Base-by-base conservation (phyloP, 2,797 vertebrate genomes). In the Acanthis flammea region DNA sequence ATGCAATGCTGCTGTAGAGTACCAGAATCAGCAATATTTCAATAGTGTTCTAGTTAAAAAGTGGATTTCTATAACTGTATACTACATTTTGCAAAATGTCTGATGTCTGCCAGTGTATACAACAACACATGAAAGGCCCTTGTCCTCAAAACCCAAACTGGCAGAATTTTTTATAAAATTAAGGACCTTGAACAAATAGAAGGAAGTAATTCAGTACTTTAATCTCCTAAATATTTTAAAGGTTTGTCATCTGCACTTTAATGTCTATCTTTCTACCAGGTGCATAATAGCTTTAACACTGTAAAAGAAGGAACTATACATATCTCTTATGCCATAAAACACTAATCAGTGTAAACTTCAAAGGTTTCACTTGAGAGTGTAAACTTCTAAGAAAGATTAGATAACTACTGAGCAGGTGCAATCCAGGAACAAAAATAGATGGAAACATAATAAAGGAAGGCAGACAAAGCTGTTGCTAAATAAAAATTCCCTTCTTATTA, bases 341-440 rank as follows among this genome's bases (percentile, higher is more conserved):
- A 95, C 95, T 50, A 78, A 74, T 82, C 94, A 91, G 88, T 68
- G 57, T 94, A 94, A 96, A 97, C 96, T 97, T 83, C 96, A 96
- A 96, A 97, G 96, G 78, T 92, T 96, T 98, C 88, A 93, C 86
- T 93, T 89, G 90, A 92, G 91, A 94, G 80, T 79, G 91, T 76
- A 97, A 96, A 96, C 89, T 95, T 97, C 89, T 94, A 96, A 96
- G 96, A 92, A 96, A 97, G 95, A 95, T 97, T 92, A 97, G 97
- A 97, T 97, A 95, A 94, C 90, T 94, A 86, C 88, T 66, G 60
- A 94, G 97, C 98, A 98, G 98, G 98, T 98, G 97, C 95, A 96
- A 94, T 94, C 74, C 83, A 90, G 88, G 80, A 93, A 89, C 77
- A 85, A 86, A 96, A 95, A 86, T 95, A 96, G 60, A 95, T 82